Evolutionary conservation across 2,888 invertebrate genomes (phyloP).

Genomic region (Cheiracanthium punctorium): DNA sequence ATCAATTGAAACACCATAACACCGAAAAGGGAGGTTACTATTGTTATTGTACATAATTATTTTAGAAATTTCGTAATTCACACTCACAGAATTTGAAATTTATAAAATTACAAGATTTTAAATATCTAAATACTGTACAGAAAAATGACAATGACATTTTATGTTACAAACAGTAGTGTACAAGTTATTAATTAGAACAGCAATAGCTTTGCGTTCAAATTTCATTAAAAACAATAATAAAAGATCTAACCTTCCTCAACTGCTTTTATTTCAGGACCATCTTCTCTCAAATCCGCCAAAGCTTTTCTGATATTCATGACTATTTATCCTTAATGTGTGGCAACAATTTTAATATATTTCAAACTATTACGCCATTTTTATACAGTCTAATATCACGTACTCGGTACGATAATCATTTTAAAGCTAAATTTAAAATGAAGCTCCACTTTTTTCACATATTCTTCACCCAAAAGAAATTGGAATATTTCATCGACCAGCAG

Average conservation of each 20-base stretch:
- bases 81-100: no score
- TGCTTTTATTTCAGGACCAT: conserved; percentile 68
- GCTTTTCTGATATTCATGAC: conserved; percentile 43
- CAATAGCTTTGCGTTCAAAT: not conserved
- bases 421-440: not conserved
- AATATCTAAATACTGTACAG: no score
- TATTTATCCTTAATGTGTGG: not conserved
- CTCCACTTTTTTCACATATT: conserved; percentile 38
- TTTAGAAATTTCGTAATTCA: no score
- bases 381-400: not conserved
- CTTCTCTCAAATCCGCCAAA: conserved; percentile 40
- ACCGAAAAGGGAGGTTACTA: no score
- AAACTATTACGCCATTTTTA: not conserved
- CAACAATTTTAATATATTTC: not conserved
- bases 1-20: no score
- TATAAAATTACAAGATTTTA: no score
- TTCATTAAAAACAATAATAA: not conserved
- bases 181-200: no score
- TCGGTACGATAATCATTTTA: conserved; percentile 15
- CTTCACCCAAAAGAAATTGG: conserved; percentile 22
- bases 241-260: conserved; percentile 64
- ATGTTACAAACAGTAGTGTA: no score
- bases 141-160: no score
- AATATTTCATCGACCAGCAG: conserved; percentile 58
- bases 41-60: no score